Evolutionary conservation across 2,113 vertebrate species (phyloP), one percentile per base, ranked within the genome.

Genomic region (Paradoxurus hermaphroditus): DNA sequence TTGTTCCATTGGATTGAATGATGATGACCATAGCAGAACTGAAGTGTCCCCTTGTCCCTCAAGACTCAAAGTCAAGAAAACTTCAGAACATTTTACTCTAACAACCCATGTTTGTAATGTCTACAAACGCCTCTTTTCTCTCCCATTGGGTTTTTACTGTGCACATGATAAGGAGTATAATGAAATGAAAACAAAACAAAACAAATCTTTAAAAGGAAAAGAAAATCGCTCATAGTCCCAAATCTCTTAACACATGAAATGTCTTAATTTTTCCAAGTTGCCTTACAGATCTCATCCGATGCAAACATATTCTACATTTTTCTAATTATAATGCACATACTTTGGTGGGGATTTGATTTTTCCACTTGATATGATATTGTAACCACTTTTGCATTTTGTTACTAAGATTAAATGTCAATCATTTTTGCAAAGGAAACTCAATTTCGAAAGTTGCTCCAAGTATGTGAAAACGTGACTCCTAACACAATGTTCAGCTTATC

Each of bases 401-500:
- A 36, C 23, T 62, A 90, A 78, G 19, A 34, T 89, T 87, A 90
- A 82, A 65, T 72, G 36, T 85, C 23, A 75, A 39, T 97, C 3
- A 59, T 68, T 97, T 97, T 97, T 92, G 67, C 29, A 94, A 95
- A 73, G 86, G 31, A 94, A 86, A 77, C 9, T 68, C 31, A 93
- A 89, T 16, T 87, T 36, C 29, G 19, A 83, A 95, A 51, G 36
- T 88, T 90, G 34, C 51, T 56, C 3, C 10, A 72, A 51, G 9
- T 85, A 51, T 9, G n/a, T 39, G 3, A 18, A 39, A 68, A 65
- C 72, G 63, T 46, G 7, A 88, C n/a, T 90, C 31, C 49, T 44
- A 27, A 31, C 25, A 68, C 41, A 68, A 59, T 39, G n/a, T 14
- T 85, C 87, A 90, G 31, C 39, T 34, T 86, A 81, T 90, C 29